phyloP scores from a whole-genome alignment of 2,797 vertebrate species.

The Apogon hyalosoma region DNA sequence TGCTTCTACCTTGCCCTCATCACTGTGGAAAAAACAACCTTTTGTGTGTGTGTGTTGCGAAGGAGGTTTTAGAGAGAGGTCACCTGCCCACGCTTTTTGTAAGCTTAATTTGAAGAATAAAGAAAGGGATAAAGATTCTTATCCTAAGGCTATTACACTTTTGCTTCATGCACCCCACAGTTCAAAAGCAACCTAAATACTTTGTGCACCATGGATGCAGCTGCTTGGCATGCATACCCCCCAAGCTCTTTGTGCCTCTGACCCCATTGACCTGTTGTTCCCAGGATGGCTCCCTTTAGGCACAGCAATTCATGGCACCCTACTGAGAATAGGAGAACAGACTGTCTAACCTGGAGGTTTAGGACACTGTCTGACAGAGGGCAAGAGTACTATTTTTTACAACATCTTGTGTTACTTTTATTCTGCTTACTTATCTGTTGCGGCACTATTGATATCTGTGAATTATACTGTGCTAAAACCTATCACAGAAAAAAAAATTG shows the following conservation, averaged over 20 bases:
- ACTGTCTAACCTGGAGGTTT: slow-evolving; percentile 34
- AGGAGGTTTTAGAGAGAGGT: slow-evolving; percentile 1
- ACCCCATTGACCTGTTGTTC: slow-evolving; percentile 71
- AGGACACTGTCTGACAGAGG: neutral
- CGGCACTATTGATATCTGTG: neutral
- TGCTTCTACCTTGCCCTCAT: slow-evolving; percentile 17
- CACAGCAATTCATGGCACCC: slow-evolving; percentile 32
- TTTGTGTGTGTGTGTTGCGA: neutral
- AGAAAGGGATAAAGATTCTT: slow-evolving; percentile 29
- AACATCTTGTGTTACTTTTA: slow-evolving; percentile 13
- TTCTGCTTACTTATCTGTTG: neutral
- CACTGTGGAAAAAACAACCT: neutral
- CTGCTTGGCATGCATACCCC: slow-evolving; percentile 52
- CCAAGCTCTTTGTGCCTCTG: slow-evolving; percentile 64
- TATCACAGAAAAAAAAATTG: neutral
- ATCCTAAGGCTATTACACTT: slow-evolving; percentile 41
- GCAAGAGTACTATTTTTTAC: slow-evolving; percentile 20
- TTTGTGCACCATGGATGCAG: slow-evolving; percentile 50
- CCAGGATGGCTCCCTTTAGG: slow-evolving; percentile 55
- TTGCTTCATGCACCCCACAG: slow-evolving; percentile 20
- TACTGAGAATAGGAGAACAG: slow-evolving; percentile 40
- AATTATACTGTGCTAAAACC: slow-evolving; percentile 4
- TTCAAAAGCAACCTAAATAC: slow-evolving; percentile 53
- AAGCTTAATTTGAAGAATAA: slow-evolving; percentile 44
- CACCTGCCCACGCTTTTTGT: slow-evolving; percentile 29